Evolutionary conservation across 2,797 vertebrate species (phyloP).

Genomic region (Chelidonichthys spinosus): DNA sequence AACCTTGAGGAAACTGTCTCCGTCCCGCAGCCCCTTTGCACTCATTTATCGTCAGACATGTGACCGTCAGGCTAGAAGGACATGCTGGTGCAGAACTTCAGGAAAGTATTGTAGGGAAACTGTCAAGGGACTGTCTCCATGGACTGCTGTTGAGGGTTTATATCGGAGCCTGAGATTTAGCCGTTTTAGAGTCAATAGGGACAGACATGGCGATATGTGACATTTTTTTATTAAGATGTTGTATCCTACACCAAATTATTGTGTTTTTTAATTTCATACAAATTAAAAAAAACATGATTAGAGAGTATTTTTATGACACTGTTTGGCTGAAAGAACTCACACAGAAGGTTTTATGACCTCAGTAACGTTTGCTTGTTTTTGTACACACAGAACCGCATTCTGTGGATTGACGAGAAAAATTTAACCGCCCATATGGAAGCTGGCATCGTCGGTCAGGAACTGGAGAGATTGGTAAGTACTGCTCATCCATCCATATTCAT

Average conservation of each 20-base stretch:
- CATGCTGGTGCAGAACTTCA: conserved; percentile 34
- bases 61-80: conserved; percentile 43
- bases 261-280: conserved; percentile 4
- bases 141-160: conserved; percentile 2
- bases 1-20: conserved; percentile 69
- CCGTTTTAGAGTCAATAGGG: conserved; percentile 31
- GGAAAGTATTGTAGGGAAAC: conserved; percentile 26
- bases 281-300: not conserved
- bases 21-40: conserved; percentile 41
- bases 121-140: conserved; percentile 27
- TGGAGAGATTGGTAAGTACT: conserved; percentile 93
- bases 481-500: conserved; percentile 34
- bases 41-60: conserved; percentile 48
- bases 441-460: conserved; percentile 96
- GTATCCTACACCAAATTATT: not conserved
- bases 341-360: conserved; percentile 27
- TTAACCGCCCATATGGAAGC: conserved; percentile 94
- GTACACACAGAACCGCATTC: conserved; percentile 90
- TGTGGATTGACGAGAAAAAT: conserved; percentile 99
- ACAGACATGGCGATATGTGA: conserved; percentile 29
- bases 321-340: conserved; percentile 17
- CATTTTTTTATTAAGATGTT: conserved; percentile 34
- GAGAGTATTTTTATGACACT: not conserved
- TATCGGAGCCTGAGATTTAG: too few relatives aligned
- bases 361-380: conserved; percentile 15